Conservation (phyloP, 2,797 vertebrate species). For the Parambassis ranga region DNA sequence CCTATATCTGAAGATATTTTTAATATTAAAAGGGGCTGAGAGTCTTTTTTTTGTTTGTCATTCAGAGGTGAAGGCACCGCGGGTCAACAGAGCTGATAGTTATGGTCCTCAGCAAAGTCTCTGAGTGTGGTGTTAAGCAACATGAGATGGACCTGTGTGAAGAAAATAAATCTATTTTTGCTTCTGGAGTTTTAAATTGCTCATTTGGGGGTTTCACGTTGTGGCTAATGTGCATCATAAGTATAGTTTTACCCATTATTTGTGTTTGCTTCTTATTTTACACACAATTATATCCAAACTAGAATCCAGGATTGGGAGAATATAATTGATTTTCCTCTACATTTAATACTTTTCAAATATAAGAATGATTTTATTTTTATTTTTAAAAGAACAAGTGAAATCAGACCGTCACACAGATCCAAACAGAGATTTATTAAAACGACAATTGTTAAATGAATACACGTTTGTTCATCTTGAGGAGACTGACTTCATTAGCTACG, state of each 20-base stretch:
- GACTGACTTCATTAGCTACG: constrained; percentile 54
- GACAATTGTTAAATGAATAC: constrained; percentile 67
- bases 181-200: neutral
- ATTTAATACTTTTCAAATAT: neutral
- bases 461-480: constrained; percentile 53
- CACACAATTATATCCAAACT: too few relatives aligned
- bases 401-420: constrained; percentile 45
- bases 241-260: neutral
- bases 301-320: too few relatives aligned
- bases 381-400: constrained; percentile 36
- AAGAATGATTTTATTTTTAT: neutral
- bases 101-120: neutral
- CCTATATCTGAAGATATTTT: constrained; percentile 31
- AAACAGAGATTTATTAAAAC: constrained; percentile 77
- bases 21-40: constrained; percentile 1
- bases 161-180: neutral
- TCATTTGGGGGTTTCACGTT: neutral
- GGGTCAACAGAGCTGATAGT: neutral
- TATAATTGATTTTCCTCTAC: too few relatives aligned
- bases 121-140: neutral
- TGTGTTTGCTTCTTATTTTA: too few relatives aligned
- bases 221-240: neutral
- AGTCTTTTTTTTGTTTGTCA: neutral
- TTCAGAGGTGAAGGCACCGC: neutral
- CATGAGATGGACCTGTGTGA: neutral